Conservation (phyloP, 1,140 invertebrate species). For the Meloidogyne exigua region DNA sequence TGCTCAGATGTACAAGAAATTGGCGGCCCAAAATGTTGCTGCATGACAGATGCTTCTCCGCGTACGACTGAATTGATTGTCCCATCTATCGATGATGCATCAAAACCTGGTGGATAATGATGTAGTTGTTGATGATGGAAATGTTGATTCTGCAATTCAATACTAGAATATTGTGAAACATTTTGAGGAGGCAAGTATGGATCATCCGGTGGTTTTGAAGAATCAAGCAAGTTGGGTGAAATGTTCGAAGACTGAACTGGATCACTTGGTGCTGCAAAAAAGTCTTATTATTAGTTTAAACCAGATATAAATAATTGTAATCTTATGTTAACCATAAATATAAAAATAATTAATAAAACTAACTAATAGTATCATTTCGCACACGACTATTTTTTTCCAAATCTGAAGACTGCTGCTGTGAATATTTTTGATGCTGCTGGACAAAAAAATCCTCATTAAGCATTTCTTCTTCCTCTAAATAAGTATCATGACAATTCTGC, state of each 20-base stretch:
- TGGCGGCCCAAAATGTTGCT: neutral
- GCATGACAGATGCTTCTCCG: conserved; percentile 14
- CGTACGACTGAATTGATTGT: conserved; percentile 16
- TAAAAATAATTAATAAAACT: neutral
- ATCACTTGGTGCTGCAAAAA: neutral
- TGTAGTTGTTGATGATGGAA: neutral
- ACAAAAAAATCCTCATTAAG: conserved; percentile 38
- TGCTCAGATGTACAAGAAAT: neutral
- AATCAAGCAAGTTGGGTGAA: neutral
- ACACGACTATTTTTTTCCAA: neutral
- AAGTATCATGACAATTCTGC: neutral
- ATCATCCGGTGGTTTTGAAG: conserved; percentile 18
- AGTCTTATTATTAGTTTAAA: too few relatives aligned
- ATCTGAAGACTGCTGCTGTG: neutral
- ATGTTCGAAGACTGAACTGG: neutral
- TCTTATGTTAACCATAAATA: too few relatives aligned
- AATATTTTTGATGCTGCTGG: conserved; percentile 17
- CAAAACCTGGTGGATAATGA: neutral
- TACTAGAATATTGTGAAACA: neutral
- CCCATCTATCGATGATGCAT: conserved; percentile 2
- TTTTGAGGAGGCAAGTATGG: neutral
- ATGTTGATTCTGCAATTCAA: neutral
- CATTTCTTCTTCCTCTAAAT: conserved; percentile 31
- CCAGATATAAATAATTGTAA: too few relatives aligned
- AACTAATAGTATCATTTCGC: neutral